Base-by-base conservation (phyloP, 53 echinoderm and acorn worm genomes). In the Luidia sarsii region DNA sequence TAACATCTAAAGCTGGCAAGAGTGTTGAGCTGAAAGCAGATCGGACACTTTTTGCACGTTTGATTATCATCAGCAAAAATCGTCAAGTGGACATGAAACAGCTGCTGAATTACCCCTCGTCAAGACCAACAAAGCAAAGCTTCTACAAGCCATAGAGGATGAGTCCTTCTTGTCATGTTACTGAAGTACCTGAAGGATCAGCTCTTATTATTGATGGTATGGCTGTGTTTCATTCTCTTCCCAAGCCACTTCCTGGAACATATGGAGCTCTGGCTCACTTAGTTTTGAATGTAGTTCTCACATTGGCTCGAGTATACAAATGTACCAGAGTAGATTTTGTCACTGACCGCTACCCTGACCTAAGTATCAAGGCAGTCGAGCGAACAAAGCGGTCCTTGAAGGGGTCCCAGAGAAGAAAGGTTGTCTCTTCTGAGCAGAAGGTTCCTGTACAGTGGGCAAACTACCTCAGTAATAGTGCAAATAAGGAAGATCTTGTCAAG, bases 101-200 rank as follows among this genome's bases (percentile, higher is more conserved):
- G 33, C 86, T 32, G 80, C 67, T 33, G 77, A 85, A 64, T 75
- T 75, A 61, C 14, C 33, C 21, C 85, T 65, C 31, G 85, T 75
- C 3, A 85, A 85, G 32, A 85, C 85, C 29, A 65, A 79, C 77
- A 85, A 77, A 33, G 31, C 85, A 79, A 79, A 80, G 61, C 80
- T 86, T 2, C 50, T 85, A 29, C 86, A 85, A 51, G 50, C 34
- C 39, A 21, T 75, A 48, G 75, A 84, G 75, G 70, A 69, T 24
- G 83, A 59, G 21, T 53, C 20, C 27, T 20, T 20, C 33, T n/a
- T 69, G 38, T 14, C 83, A 33, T 35, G 69, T 45, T 33, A n/a
- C 3, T 69, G 68, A 52, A 8, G 10, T 24, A n/a, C 8, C 7
- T 45, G 69, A 14, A 20, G 56, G 25, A 29, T 69, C 37, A 82